Conservation (phyloP, 2,888 invertebrate genomes). For the Trypoxylon attenuatum region DNA sequence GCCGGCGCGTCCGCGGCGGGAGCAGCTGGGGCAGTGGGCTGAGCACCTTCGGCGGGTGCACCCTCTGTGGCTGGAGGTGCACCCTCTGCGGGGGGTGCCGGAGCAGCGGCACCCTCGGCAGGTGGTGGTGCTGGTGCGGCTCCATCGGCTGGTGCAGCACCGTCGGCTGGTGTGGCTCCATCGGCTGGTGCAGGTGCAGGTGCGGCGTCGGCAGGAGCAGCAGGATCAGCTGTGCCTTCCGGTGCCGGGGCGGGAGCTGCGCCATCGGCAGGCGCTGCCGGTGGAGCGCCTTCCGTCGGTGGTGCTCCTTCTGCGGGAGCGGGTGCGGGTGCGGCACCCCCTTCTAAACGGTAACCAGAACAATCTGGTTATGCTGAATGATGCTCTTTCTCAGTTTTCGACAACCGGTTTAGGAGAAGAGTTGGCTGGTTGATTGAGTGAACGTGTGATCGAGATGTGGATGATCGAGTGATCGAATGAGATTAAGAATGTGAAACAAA, state of each 20-base stretch:
- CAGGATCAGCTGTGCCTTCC: conserved; percentile 64
- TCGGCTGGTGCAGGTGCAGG: conserved; percentile 58
- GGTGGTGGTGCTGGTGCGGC: conserved; percentile 38
- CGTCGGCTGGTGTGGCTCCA: conserved; percentile 51
- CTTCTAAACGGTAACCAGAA: too few species aligned
- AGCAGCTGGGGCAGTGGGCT: background rate
- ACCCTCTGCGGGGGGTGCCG: background rate
- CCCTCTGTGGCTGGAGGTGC: background rate
- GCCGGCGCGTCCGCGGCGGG: conserved; percentile 60
- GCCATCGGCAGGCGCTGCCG: conserved; percentile 51
- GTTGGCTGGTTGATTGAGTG: too few species aligned
- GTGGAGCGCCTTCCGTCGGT: conserved; percentile 67
- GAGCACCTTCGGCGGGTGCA: background rate
- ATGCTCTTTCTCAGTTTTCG: conserved; percentile 69
- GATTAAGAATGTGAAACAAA: conserved; percentile 9
- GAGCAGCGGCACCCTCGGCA: background rate
- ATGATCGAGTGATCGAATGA: too few species aligned
- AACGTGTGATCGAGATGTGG: too few species aligned
- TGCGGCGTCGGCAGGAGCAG: conserved; percentile 65
- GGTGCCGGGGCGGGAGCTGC: conserved; percentile 52
- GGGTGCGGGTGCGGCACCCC: conserved; percentile 47
- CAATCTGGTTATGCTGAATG: too few species aligned
- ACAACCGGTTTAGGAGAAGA: too few species aligned
- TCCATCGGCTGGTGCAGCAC: conserved; percentile 51
- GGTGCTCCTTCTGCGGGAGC: conserved; percentile 60